These are phyloP conservation scores for Spheniscus mendiculus DNA, from an alignment of 2,113 vertebrate genomes.

Conservation along the genomic window DNA sequence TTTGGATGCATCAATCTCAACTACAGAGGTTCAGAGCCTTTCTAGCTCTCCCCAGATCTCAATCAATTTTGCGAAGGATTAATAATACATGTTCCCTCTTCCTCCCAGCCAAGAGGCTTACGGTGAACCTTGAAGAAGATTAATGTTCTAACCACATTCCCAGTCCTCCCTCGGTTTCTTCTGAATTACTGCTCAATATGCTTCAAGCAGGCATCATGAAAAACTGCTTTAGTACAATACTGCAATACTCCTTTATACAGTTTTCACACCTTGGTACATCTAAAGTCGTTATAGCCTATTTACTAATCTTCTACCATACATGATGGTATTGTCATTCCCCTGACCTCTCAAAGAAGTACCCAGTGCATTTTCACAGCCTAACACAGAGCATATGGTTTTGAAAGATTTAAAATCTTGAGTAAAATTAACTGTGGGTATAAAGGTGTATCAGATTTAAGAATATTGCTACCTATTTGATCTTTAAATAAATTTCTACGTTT, in stretches of 20 bases:
- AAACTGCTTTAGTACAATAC: background rate
- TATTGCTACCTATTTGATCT: background rate
- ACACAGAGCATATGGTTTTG: background rate
- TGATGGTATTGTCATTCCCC: background rate
- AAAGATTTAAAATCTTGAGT: background rate
- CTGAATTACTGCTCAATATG: background rate
- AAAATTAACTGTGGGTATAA: background rate
- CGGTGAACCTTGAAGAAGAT: background rate
- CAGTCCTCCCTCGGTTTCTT: background rate
- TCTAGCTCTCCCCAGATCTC: background rate
- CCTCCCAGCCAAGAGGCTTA: background rate
- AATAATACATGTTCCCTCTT: background rate
- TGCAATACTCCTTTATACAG: background rate
- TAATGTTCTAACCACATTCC: background rate
- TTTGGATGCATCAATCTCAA: background rate
- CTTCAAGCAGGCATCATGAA: background rate
- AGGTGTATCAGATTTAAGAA: background rate
- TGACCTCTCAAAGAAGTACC: background rate
- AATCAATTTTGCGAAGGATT: constrained; percentile 16
- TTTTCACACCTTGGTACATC: background rate
- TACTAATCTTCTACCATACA: background rate
- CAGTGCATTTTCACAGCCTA: background rate
- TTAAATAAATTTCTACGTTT: background rate
- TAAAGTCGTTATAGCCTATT: background rate
- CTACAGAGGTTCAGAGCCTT: background rate